Evolutionary conservation across 2,888 invertebrate species (phyloP).

Genomic region (Phytoseiulus persimilis): DNA sequence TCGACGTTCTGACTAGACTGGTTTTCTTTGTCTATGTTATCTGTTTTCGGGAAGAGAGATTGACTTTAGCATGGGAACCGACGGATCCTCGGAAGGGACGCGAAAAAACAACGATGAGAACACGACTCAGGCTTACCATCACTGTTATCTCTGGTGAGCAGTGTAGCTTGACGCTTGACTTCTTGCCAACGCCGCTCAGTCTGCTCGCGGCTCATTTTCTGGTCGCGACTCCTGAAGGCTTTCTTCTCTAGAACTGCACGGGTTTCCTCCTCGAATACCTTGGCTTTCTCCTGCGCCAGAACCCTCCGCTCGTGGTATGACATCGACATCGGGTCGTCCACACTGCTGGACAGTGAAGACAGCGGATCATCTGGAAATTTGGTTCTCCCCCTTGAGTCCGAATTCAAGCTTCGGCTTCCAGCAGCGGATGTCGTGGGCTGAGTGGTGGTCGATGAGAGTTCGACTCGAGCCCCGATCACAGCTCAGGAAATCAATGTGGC

Average conservation of each 20-base stretch:
- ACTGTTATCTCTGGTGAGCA: conserved; percentile 28
- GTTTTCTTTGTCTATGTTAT: conserved; percentile 38
- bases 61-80: background rate
- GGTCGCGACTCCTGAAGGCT: conserved; percentile 45
- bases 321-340: conserved; percentile 20
- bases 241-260: conserved; percentile 58
- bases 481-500: background rate
- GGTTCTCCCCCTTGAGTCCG: too few relatives aligned
- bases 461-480: background rate
- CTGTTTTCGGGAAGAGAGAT: background rate
- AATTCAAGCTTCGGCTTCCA: too few relatives aligned
- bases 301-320: conserved; percentile 38
- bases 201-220: conserved; percentile 51
- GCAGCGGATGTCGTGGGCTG: too few relatives aligned
- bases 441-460: background rate
- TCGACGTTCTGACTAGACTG: conserved; percentile 23
- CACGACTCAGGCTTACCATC: background rate
- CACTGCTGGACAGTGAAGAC: background rate
- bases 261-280: conserved; percentile 67
- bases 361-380: background rate
- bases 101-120: background rate
- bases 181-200: conserved; percentile 55
- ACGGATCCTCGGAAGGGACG: background rate
- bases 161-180: conserved; percentile 50
- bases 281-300: conserved; percentile 58